Conservation (phyloP, 2,797 vertebrate genomes). For the Myoxocephalus aenaeus region DNA sequence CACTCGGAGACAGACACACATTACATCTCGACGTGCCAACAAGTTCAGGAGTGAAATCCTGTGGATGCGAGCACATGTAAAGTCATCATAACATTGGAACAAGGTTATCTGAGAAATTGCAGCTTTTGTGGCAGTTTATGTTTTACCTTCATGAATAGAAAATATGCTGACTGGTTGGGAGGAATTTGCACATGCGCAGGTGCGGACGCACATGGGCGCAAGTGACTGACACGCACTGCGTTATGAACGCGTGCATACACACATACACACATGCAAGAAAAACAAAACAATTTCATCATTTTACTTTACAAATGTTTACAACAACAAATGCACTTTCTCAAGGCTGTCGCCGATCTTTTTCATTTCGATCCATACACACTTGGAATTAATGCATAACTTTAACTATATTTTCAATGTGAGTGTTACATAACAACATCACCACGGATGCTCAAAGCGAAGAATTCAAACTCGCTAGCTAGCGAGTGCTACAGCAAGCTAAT, state of each 20-base stretch:
- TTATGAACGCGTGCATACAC: background rate
- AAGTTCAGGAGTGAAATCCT: slow-evolving; percentile 83
- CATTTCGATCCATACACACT: background rate
- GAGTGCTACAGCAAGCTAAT: background rate
- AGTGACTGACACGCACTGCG: slow-evolving; percentile 7
- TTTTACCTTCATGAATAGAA: slow-evolving; percentile 81
- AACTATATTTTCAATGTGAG: background rate
- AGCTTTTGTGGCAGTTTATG: slow-evolving; percentile 81
- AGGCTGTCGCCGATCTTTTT: background rate
- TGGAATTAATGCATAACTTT: background rate
- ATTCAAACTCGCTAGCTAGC: background rate
- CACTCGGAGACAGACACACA: slow-evolving; percentile 75
- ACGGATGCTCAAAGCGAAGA: background rate
- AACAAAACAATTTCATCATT: background rate
- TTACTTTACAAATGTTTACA: slow-evolving; percentile 1
- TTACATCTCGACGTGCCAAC: slow-evolving; percentile 77
- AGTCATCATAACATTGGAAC: slow-evolving; percentile 84
- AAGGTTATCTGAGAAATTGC: slow-evolving; percentile 82
- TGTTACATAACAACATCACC: background rate
- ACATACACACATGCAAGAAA: background rate
- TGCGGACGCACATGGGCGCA: background rate
- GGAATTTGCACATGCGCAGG: slow-evolving; percentile 45
- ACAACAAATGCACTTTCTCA: slow-evolving; percentile 12
- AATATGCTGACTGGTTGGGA: slow-evolving; percentile 73
- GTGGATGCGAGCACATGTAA: slow-evolving; percentile 81